A percentile compares a stretch with the other conserved stretches of the same genome.
Conservation (phyloP, 2,113 vertebrate species). For the Damaliscus lunatus region DNA sequence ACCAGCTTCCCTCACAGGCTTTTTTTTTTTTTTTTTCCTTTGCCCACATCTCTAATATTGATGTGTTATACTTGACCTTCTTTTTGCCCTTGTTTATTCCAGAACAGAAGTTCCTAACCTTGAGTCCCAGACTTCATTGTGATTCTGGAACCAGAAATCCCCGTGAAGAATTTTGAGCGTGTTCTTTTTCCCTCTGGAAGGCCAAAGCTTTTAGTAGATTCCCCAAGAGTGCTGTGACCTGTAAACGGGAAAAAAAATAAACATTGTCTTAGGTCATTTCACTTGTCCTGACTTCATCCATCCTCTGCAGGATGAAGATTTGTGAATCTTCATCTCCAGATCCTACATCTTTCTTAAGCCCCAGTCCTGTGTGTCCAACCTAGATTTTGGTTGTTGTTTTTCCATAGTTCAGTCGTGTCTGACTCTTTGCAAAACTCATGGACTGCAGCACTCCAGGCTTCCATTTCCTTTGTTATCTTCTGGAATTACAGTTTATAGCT, state of each 20-base stretch:
- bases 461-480: background rate
- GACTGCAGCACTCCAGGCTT: background rate
- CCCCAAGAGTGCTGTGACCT: background rate
- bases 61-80: background rate
- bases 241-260: background rate
- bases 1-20: background rate
- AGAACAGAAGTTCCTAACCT: background rate
- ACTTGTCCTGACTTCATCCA: background rate
- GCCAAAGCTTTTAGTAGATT: background rate
- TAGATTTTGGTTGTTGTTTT: background rate
- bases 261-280: background rate
- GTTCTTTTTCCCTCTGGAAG: background rate
- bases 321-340: background rate
- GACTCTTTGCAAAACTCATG: background rate
- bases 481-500: background rate
- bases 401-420: accelerated
- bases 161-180: background rate
- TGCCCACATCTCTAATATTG: background rate
- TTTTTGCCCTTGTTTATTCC: background rate
- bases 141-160: background rate
- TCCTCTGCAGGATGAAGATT: background rate
- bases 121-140: background rate
- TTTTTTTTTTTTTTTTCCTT: background rate
- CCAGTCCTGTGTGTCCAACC: background rate
- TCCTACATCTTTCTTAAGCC: background rate